A percentile compares a stretch with the other conserved stretches of the same genome.
Conservation (phyloP, 1,140 invertebrate genomes). For the Hetaerina americana region DNA sequence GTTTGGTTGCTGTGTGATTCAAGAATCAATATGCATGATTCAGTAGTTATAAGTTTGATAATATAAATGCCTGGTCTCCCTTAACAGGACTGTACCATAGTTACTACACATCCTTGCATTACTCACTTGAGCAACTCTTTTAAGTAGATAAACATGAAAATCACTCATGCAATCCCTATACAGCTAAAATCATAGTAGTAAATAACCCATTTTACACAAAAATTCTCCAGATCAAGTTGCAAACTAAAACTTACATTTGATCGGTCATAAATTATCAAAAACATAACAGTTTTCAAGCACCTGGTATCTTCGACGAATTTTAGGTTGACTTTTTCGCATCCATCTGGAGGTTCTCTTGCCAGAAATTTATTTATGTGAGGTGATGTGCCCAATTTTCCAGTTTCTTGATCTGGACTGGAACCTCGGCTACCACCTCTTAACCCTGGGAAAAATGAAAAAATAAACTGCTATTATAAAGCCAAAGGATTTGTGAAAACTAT, state of each 20-base stretch:
- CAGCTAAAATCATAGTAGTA: too few relatives aligned
- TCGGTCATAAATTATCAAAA: background rate
- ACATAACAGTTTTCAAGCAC: conserved; percentile 25
- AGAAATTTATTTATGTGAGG: conserved; percentile 73
- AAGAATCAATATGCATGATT: too few relatives aligned
- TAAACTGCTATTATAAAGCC: background rate
- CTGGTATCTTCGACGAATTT: conserved; percentile 50
- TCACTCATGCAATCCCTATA: too few relatives aligned
- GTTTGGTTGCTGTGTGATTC: too few relatives aligned
- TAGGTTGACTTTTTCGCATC: conserved; percentile 66
- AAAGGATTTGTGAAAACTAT: too few relatives aligned
- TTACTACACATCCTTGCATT: too few relatives aligned
- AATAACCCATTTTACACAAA: too few relatives aligned
- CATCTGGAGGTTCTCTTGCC: conserved; percentile 72
- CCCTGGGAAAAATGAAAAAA: background rate
- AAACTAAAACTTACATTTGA: background rate
- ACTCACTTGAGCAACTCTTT: too few relatives aligned
- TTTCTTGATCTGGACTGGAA: conserved; percentile 43
- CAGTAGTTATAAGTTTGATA: too few relatives aligned
- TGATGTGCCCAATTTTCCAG: conserved; percentile 46
- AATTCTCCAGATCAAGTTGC: background rate
- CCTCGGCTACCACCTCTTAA: conserved; percentile 33
- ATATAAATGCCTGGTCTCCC: too few relatives aligned
- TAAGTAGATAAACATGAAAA: too few relatives aligned
- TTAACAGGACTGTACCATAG: too few relatives aligned